Evolutionary conservation across 37 sponge, comb jelly and placozoan genomes (phyloP).

Genomic region (Axinella damicornis): DNA sequence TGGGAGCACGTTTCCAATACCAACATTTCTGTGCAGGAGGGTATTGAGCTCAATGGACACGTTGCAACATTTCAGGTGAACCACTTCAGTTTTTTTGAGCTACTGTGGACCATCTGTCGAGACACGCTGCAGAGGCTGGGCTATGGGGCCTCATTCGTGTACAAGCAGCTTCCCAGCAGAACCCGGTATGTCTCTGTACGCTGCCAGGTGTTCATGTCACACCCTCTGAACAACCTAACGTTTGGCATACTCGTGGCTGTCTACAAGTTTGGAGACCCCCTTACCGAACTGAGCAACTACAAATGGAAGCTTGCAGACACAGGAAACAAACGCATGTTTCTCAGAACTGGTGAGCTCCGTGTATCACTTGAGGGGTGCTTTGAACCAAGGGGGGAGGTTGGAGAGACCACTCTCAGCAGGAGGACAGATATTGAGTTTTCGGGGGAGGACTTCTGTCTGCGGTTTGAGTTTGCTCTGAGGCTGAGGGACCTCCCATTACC

Average conservation of each 20-base stretch:
- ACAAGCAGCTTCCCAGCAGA: conserved; percentile 3
- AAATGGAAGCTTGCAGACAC: conserved; percentile 51
- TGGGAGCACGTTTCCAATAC: background rate
- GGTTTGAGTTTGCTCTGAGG: conserved; percentile 54
- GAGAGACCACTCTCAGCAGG: conserved; percentile 9
- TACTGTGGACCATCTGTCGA: conserved; percentile 44
- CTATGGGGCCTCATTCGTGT: conserved; percentile 31
- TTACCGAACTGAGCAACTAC: conserved; percentile 51
- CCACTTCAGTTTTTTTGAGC: conserved; percentile 67
- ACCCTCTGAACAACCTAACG: conserved; percentile 18
- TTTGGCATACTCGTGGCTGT: conserved; percentile 51
- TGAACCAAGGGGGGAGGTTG: conserved; percentile 20
- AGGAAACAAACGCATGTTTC: conserved; percentile 18
- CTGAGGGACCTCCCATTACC: conserved; percentile 20
- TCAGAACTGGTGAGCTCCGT: conserved; percentile 39
- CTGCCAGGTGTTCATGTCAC: conserved; percentile 66
- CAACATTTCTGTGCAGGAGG: background rate
- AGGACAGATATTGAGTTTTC: conserved; percentile 13
- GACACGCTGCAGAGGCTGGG: conserved; percentile 17
- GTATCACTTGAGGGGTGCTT: conserved; percentile 37
- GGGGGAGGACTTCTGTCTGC: conserved; percentile 59
- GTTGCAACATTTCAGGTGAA: conserved; percentile 26
- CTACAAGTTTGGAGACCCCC: conserved; percentile 69
- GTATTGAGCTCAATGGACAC: background rate
- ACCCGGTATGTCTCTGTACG: conserved; percentile 22